These are phyloP conservation scores for Talpa occidentalis DNA, from an alignment of 2,113 vertebrate species.

Conservation along the genomic window DNA sequence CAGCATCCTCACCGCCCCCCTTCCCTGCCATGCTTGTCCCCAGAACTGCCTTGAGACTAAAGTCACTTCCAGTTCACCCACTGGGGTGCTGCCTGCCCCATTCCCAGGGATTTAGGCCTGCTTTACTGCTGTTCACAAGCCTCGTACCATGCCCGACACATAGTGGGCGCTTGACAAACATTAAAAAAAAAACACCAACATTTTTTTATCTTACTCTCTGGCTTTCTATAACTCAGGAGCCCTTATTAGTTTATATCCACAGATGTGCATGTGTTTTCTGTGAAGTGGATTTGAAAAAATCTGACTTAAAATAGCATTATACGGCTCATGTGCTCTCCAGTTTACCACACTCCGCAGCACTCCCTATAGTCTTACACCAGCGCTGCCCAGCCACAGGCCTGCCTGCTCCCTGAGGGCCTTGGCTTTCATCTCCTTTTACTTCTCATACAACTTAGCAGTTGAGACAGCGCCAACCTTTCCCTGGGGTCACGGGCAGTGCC, in stretches of 20 bases:
- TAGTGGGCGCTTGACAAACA: neutral
- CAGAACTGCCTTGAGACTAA: neutral
- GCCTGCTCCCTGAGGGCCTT: neutral
- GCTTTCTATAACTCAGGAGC: neutral
- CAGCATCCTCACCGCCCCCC: neutral
- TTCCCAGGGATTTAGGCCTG: neutral
- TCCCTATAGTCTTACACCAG: neutral
- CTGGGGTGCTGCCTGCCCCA: fast-evolving
- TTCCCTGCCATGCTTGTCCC: too few relatives aligned
- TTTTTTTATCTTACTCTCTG: neutral
- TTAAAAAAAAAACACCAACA: neutral
- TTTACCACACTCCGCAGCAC: neutral
- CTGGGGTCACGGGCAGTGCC: neutral
- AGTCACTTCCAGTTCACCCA: too few relatives aligned
- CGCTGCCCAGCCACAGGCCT: too few relatives aligned
- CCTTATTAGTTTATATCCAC: neutral
- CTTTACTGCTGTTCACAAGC: neutral
- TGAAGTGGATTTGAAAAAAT: too few relatives aligned
- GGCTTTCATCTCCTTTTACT: neutral
- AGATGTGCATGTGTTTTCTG: neutral
- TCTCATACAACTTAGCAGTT: neutral
- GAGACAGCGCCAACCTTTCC: neutral
- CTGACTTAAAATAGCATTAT: neutral
- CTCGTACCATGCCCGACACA: neutral
- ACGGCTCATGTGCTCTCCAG: fast-evolving